Base-by-base conservation (phyloP, 35 echinoderm and acorn worm species). In the Lytechinus pictus region DNA sequence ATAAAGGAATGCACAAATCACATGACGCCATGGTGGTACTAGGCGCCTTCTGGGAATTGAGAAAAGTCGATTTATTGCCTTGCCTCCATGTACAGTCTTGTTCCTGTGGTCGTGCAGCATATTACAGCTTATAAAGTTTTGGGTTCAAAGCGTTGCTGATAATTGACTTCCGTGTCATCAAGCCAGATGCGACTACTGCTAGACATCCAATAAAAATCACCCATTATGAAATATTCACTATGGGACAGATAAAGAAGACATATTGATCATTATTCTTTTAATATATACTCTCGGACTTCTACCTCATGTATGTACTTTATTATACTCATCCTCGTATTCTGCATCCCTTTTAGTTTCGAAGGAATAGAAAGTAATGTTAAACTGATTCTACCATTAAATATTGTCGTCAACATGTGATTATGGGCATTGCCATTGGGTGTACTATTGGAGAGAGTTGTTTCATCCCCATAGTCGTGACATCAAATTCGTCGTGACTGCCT, bases 1-100 rank as follows among this genome's bases (percentile, higher is more conserved):
- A 51, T 54, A 27, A 52, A 54, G 88, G 29, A 90, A 29, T 52
- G 52, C 88, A 90, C 88, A 90, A 90, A 90, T 90, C 88, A 90
- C 88, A 52, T 52, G 88, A 90, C 88, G 88, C 88, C 88, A n/a
- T 21, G 28, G 4, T 14, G 29, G 28, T 54, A 54, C 52, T 44
- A 27, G 88, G 88, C 88, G 52, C 88, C 88, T 90, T 33, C 3
- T 52, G 88, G 88, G 88, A 90, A 79, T 79, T 79, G 19, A 19
- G 19, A 6, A 44, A 24, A 24, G 66, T 79, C 66, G 66, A 79
- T 79, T 79, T 79, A 79, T 79, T 79, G 66, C 66, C n/a, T 58
- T 79, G 14, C 8, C 66, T 4, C 16, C 66, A 16, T 79, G 66
- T 24, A 27, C 66, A 24, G 14, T 24, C 19, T n/a, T 7, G 66